Conservation (phyloP, 23 tunicate species). For the Oikopleura albicans region DNA sequence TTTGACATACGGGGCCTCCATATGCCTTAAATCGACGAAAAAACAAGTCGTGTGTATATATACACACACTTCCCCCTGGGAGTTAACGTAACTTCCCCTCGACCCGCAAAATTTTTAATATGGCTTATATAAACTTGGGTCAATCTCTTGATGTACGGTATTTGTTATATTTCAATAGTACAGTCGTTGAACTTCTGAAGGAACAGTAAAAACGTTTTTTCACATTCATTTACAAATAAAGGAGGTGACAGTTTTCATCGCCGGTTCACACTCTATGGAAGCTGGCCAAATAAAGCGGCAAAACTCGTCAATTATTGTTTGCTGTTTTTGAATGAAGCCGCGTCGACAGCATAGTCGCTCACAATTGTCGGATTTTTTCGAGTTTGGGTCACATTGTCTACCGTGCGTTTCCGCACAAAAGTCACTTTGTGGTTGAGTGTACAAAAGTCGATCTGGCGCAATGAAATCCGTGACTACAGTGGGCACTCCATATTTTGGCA, state of each 20-base stretch:
- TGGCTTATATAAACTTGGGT: too few species aligned
- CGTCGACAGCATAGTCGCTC: slow-evolving; percentile 1
- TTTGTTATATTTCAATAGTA: too few species aligned
- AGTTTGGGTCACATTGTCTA: background rate
- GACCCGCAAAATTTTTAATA: too few species aligned
- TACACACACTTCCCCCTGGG: too few species aligned
- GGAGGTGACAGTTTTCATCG: background rate
- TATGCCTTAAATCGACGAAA: too few species aligned
- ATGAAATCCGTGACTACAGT: background rate
- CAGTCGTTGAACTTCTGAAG: too few species aligned
- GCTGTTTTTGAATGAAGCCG: background rate
- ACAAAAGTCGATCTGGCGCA: slow-evolving; percentile 4
- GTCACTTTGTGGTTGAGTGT: background rate
- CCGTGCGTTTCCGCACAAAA: background rate
- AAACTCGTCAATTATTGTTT: background rate
- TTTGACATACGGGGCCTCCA: too few species aligned
- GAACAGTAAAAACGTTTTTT: too few species aligned
- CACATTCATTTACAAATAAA: too few species aligned
- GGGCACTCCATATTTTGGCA: background rate
- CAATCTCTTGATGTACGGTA: too few species aligned
- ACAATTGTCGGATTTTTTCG: background rate
- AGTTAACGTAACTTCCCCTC: too few species aligned
- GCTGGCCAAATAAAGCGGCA: background rate
- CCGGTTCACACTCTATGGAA: background rate
- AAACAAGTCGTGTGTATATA: too few species aligned